These are phyloP conservation scores for Temnothorax nylanderi DNA, from an alignment of 1,140 invertebrate species.

Conservation along the genomic window DNA sequence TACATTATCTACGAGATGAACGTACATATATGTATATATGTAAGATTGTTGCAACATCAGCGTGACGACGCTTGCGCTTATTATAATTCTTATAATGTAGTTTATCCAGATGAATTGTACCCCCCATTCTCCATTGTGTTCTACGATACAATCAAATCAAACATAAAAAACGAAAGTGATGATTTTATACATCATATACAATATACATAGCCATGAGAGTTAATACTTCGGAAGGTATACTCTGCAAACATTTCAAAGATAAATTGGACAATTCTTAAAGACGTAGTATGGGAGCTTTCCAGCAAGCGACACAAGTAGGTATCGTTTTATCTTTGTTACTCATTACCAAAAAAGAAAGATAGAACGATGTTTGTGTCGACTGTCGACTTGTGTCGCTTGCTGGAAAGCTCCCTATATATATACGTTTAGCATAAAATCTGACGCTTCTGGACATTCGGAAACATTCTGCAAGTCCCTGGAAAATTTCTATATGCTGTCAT, in stretches of 20 bases:
- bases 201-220: not conserved
- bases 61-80: not conserved
- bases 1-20: slow-evolving; percentile 18
- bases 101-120: not conserved
- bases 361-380: too few species aligned
- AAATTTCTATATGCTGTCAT: not conserved
- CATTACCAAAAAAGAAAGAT: too few species aligned
- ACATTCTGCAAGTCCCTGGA: not conserved
- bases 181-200: not conserved
- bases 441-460: not conserved
- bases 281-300: too few species aligned
- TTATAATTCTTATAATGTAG: slow-evolving; percentile 27
- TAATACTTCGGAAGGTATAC: not conserved
- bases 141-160: not conserved
- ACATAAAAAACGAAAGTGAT: slow-evolving; percentile 10
- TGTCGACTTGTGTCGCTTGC: too few species aligned
- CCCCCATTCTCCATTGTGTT: not conserved
- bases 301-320: too few species aligned
- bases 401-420: too few species aligned
- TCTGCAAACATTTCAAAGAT: too few species aligned
- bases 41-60: slow-evolving; percentile 8
- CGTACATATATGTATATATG: not conserved
- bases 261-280: not conserved
- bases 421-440: too few species aligned
- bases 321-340: too few species aligned